These are phyloP conservation scores for Xiphorhynchus elegans DNA, from an alignment of 2,113 vertebrate genomes.

Conservation along the genomic window DNA sequence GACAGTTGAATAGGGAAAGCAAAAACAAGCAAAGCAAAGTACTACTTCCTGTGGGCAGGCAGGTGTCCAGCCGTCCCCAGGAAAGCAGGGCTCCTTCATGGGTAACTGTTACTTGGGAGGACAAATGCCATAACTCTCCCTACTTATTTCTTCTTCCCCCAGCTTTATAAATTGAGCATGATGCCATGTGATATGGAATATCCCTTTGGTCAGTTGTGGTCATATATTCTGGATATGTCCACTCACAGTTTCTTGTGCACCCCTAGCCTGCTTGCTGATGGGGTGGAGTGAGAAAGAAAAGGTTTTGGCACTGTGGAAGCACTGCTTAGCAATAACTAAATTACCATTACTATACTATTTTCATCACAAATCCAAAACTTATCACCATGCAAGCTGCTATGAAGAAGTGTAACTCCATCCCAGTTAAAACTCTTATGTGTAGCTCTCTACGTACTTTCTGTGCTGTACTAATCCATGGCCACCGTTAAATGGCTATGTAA, in stretches of 20 bases:
- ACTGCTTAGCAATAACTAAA: background rate
- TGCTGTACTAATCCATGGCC: background rate
- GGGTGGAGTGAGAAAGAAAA: rapidly evolving
- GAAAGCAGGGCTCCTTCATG: rapidly evolving
- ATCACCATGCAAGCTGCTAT: background rate
- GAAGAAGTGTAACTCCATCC: background rate
- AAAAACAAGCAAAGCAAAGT: background rate
- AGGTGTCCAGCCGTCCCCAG: no score
- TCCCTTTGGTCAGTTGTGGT: background rate
- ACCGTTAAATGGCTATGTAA: rapidly evolving
- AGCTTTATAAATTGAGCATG: background rate
- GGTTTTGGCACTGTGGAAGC: background rate
- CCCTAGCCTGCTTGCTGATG: background rate
- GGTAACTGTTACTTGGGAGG: rapidly evolving
- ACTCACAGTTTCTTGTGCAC: background rate
- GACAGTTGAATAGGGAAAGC: background rate
- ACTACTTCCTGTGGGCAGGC: rapidly evolving
- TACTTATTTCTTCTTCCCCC: rapidly evolving
- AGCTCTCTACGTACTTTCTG: background rate
- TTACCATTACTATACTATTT: background rate
- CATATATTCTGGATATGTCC: background rate
- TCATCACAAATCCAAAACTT: background rate
- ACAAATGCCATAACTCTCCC: rapidly evolving
- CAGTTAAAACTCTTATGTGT: background rate
- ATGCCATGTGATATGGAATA: rapidly evolving